Evolutionary conservation across 2,113 vertebrate genomes (phyloP).

Genomic region (Alectura lathami): DNA sequence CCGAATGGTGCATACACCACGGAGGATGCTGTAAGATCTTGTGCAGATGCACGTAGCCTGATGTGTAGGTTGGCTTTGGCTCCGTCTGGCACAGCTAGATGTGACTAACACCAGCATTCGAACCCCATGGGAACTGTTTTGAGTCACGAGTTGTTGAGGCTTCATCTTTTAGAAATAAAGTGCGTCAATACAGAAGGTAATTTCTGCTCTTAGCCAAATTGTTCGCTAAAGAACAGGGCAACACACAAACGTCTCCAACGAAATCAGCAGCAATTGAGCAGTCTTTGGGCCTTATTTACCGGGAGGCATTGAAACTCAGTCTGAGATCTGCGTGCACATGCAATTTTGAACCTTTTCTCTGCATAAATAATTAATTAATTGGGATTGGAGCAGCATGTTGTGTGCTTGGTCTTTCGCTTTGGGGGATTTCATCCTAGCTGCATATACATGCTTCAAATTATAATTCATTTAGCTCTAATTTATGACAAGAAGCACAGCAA

Average conservation of each 20-base stretch:
- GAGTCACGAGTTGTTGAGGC: neutral
- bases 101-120: neutral
- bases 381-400: neutral
- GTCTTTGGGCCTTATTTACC: neutral
- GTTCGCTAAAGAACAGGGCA: neutral
- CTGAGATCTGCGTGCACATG: neutral
- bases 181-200: neutral
- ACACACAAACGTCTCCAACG: neutral
- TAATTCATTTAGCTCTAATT: neutral
- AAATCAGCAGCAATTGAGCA: neutral
- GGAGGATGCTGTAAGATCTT: neutral
- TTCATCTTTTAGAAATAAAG: neutral
- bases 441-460: neutral
- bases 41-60: neutral
- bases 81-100: neutral
- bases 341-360: neutral
- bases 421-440: neutral
- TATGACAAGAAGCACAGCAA: neutral
- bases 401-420: neutral
- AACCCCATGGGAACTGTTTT: neutral
- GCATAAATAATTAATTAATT: neutral
- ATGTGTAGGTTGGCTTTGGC: neutral
- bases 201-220: constrained; percentile 10
- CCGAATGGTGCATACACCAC: fast-evolving
- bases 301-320: neutral